Evolutionary conservation across 1,140 invertebrate species (phyloP).

Genomic region (Saccostrea glomerata): DNA sequence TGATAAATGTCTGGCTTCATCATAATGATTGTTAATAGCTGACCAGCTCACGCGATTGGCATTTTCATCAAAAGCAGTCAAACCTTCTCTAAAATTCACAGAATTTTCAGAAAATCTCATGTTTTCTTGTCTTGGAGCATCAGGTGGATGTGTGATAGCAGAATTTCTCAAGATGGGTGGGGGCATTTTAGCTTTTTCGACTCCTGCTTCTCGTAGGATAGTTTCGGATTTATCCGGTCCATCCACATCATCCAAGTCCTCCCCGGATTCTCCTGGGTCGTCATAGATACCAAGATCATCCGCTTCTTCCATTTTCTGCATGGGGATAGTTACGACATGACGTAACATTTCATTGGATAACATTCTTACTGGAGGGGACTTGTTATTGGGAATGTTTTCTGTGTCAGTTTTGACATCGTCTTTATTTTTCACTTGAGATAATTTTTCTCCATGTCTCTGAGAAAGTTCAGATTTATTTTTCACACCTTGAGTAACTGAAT

Average conservation of each 20-base stretch:
- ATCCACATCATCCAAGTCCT: conserved; percentile 18
- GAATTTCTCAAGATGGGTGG: conserved; percentile 33
- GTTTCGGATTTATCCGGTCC: not conserved
- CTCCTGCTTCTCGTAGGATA: not conserved
- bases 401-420: not conserved
- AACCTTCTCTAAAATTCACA: not conserved
- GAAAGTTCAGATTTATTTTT: not conserved
- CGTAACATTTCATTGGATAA: not conserved
- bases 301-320: conserved; percentile 11
- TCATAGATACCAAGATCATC: conserved; percentile 37
- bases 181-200: not conserved
- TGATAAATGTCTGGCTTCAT: conserved; percentile 20
- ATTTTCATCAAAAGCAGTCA: not conserved
- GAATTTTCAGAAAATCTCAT: conserved; percentile 4
- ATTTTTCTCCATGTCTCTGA: conserved; percentile 1
- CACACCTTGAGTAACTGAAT: not conserved
- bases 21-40: conserved; percentile 31
- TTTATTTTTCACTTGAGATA: not conserved
- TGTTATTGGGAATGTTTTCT: not conserved
- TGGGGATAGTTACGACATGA: conserved; percentile 17
- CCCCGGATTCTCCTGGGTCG: conserved; percentile 16
- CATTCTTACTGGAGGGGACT: not conserved
- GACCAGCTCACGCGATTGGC: conserved; percentile 11
- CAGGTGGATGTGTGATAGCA: not conserved
- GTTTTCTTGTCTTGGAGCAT: not conserved